Percentiles rank a stretch among this genome's conserved stretches.
These are phyloP conservation scores for Drosophila ficusphila DNA, from an alignment of 1,140 invertebrate species.

Conservation along the genomic window DNA sequence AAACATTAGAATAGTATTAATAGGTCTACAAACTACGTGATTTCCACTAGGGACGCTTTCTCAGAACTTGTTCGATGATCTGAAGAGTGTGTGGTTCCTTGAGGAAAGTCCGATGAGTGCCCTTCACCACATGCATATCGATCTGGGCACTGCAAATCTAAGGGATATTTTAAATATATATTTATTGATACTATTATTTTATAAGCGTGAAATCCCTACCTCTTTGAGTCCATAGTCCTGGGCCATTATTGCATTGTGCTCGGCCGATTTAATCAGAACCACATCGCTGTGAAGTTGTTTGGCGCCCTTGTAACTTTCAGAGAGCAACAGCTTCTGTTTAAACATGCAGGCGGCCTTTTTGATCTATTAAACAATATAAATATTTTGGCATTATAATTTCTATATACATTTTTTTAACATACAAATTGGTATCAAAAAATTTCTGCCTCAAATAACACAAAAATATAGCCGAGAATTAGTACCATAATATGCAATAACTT, in stretches of 20 bases:
- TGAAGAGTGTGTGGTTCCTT: slow-evolving; percentile 87
- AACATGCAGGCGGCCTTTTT: slow-evolving; percentile 89
- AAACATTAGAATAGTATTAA: slow-evolving; percentile 14
- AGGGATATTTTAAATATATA: too few species aligned
- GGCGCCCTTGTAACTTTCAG: slow-evolving; percentile 89
- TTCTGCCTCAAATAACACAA: slow-evolving; percentile 41
- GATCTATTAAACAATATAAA: slow-evolving; percentile 86
- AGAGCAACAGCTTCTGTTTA: slow-evolving; percentile 90
- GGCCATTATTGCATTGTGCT: slow-evolving; percentile 89
- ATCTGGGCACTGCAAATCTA: slow-evolving; percentile 89
- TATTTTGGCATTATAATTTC: too few species aligned
- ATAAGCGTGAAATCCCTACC: too few species aligned
- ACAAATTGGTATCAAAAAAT: not conserved
- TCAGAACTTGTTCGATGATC: slow-evolving; percentile 84
- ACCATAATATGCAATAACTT: not conserved
- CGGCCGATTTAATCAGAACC: slow-evolving; percentile 91
- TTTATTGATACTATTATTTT: too few species aligned
- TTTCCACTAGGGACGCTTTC: slow-evolving; percentile 45
- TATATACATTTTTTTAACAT: too few species aligned
- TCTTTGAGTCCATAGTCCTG: slow-evolving; percentile 91
- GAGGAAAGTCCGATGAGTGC: slow-evolving; percentile 93
- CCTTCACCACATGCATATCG: slow-evolving; percentile 88
- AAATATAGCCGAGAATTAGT: not conserved
- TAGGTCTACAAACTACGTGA: slow-evolving; percentile 9
- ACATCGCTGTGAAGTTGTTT: slow-evolving; percentile 88